Base-by-base conservation (phyloP, 2,797 vertebrate genomes). In the Buphagus erythrorhynchus region DNA sequence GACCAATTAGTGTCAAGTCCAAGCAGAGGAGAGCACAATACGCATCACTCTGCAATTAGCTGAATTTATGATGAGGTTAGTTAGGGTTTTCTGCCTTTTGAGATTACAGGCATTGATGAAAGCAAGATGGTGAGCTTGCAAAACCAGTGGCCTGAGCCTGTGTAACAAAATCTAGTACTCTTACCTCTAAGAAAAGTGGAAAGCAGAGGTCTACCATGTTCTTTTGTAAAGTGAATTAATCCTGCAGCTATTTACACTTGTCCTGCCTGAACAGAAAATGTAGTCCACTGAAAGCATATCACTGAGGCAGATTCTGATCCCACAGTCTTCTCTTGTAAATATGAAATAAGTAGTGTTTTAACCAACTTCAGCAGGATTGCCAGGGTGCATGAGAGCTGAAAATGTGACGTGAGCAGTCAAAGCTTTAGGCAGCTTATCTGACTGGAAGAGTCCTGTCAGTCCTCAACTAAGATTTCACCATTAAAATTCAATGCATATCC, bases 1-100 rank as follows among this genome's bases (percentile, higher is more conserved):
- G 42, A 90, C 42, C 38, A 93, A 90, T 95, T 95, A 77, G 38
- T 67, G 57, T 17, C 48, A 67, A 75, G 43, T 68, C 75, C 13
- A 75, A 88, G 55, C 18, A 83, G 46, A 80, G 58, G 22, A 78
- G 40, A 77, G 12, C 17, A 69, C 0, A 1, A 25, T 38, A 36
- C 16, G 10, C 2, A 0, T 67, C 73, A 42, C 36, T 80, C 57
- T 58, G 40, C 43, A 75, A n/a, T 28, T 35, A 63, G 26, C 13
- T 35, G 40, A 42, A 33, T 40, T 11, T 59, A 22, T 68, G 43
- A 24, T 20, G 42, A 80, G 49, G 12, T 25, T 76, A 14, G 3
- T 21, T 59, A 38, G 28, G 21, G 13, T 51, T 77, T 95, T 93
- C 16, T 65, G 36, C 65, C 43, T 86, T 83, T 87, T 77, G 75